A percentile compares a stretch with the other conserved stretches of the same genome.
phyloP scores from a whole-genome alignment of 2,797 vertebrate genomes.

The Forpus xanthops region DNA sequence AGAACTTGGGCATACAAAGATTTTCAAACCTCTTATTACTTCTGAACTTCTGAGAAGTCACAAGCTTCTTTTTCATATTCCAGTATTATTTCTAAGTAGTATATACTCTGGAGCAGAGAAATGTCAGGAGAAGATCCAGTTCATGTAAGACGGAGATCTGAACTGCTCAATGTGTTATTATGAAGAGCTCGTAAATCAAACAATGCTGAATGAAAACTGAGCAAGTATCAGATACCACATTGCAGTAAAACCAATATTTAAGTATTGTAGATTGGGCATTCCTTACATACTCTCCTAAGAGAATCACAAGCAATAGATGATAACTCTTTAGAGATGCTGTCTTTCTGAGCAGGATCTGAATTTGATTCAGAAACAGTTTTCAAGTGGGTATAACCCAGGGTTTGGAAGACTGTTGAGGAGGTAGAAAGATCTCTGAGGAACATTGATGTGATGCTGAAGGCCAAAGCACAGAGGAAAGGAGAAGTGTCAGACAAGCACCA shows the following conservation, averaged over 20 bases:
- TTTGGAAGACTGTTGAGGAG: neutral
- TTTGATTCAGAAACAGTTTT: neutral
- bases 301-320: rapidly evolving
- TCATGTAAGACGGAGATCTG: neutral
- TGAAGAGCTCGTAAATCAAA: neutral
- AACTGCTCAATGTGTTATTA: neutral
- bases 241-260: neutral
- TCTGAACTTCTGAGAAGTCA: neutral
- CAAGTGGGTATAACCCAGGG: neutral
- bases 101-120: neutral
- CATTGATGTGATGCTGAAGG: neutral
- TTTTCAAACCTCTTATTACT: neutral
- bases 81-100: no score
- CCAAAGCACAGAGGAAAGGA: neutral
- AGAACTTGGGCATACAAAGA: neutral
- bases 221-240: neutral
- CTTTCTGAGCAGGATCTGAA: neutral
- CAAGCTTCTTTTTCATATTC: neutral
- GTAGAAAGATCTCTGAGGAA: neutral
- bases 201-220: neutral
- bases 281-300: neutral
- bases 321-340: rapidly evolving
- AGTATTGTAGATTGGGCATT: neutral
- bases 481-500: rapidly evolving
- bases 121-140: neutral